A percentile compares a stretch with the other conserved stretches of the same genome.
Conservation (phyloP, 2,797 vertebrate species). For the Chelonia mydas region DNA sequence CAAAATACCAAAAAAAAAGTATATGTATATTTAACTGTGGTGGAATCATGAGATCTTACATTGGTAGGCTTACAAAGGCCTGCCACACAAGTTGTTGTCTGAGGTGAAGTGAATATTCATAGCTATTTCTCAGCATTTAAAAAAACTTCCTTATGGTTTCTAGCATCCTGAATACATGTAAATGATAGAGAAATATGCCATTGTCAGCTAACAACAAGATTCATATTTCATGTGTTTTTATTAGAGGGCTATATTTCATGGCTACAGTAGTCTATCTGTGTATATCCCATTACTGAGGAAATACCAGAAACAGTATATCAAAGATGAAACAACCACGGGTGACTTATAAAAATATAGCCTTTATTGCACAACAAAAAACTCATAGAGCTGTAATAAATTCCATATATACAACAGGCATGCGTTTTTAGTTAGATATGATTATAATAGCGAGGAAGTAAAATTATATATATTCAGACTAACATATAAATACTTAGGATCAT, state of each 20-base stretch:
- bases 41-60: neutral
- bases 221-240: constrained; percentile 30
- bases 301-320: constrained; percentile 30
- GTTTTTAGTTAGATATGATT: constrained; percentile 5
- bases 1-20: neutral
- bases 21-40: neutral
- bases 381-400: constrained; percentile 1
- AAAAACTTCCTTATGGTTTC: neutral
- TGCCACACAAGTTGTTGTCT: neutral
- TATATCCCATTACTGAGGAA: constrained; percentile 39
- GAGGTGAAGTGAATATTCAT: neutral
- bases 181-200: constrained; percentile 9
- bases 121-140: neutral
- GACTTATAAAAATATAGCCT: neutral
- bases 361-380: neutral
- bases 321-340: neutral
- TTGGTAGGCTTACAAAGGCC: neutral
- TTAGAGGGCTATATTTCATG: constrained; percentile 41
- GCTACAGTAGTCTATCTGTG: constrained; percentile 22
- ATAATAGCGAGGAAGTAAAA: constrained; percentile 5
- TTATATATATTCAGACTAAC: neutral
- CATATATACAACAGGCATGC: neutral
- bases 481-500: neutral
- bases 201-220: constrained; percentile 3
- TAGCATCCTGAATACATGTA: neutral